Percentiles rank a stretch among this genome's conserved stretches.
These are phyloP conservation scores for Ophion ellenae DNA, from an alignment of 2,888 invertebrate genomes.

Conservation along the genomic window DNA sequence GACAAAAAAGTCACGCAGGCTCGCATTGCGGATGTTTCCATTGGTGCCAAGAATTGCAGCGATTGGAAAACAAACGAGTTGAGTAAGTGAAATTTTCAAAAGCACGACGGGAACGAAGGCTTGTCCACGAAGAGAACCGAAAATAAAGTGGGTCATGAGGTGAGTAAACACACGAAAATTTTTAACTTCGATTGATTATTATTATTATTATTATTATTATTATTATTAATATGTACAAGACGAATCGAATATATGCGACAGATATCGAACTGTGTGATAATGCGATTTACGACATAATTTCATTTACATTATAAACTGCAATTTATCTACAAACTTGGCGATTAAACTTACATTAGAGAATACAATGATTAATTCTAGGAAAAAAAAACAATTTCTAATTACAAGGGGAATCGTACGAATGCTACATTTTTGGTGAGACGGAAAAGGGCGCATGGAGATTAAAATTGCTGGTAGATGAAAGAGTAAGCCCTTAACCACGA, in stretches of 20 bases:
- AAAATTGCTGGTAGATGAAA: constrained; percentile 6
- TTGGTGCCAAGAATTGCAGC: background rate
- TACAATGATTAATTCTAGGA: constrained; percentile 2
- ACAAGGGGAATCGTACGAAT: constrained; percentile 27
- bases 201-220: constrained; percentile 45
- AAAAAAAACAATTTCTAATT: background rate
- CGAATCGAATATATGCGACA: constrained; percentile 38
- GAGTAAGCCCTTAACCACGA: constrained; percentile 4
- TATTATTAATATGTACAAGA: constrained; percentile 47
- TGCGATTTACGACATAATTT: constrained; percentile 28
- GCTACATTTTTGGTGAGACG: constrained; percentile 58
- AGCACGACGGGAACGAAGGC: background rate
- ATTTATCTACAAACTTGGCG: constrained; percentile 36
- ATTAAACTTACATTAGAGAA: constrained; percentile 3
- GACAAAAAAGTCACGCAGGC: no score
- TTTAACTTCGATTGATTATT: constrained; percentile 34
- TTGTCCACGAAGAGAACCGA: background rate
- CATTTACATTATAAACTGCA: constrained; percentile 16
- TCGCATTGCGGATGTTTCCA: no score
- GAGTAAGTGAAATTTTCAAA: background rate
- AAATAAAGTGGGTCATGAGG: background rate
- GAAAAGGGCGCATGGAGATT: constrained; percentile 5
- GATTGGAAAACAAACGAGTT: background rate
- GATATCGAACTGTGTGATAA: constrained; percentile 33
- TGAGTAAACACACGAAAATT: constrained; percentile 17